phyloP scores from a whole-genome alignment of 2,888 invertebrate genomes.

The Lepidocyrtoides sp. region DNA sequence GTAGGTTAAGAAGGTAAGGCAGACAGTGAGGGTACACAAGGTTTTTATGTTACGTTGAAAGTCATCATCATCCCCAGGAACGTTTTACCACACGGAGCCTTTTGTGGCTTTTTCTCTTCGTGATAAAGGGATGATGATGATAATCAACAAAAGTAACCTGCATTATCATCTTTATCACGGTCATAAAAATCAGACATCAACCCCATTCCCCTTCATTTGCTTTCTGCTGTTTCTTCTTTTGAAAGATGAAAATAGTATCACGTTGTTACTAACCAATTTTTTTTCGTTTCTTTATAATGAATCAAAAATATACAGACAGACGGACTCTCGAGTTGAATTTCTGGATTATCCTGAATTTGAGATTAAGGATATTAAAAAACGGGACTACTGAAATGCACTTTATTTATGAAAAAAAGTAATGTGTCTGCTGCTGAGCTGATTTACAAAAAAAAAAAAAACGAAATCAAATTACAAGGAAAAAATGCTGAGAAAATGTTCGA shows the following conservation, averaged over 20 bases:
- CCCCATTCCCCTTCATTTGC: constrained; percentile 65
- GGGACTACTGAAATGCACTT: constrained; percentile 22
- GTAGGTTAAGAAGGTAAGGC: constrained; percentile 34
- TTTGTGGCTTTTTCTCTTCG: constrained; percentile 74
- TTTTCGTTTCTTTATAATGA: neutral
- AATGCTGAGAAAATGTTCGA: neutral
- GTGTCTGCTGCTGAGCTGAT: neutral
- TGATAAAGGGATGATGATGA: constrained; percentile 80
- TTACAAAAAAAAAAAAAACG: no score
- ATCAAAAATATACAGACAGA: constrained; percentile 12
- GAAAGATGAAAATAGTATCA: neutral
- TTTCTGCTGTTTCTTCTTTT: neutral
- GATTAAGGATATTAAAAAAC: neutral
- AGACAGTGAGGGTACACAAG: constrained; percentile 26
- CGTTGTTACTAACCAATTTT: neutral
- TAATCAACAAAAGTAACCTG: constrained; percentile 79
- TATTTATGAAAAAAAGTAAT: neutral
- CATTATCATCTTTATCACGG: constrained; percentile 75
- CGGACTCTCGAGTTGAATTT: neutral
- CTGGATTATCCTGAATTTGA: neutral
- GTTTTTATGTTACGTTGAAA: neutral
- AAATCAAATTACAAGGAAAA: neutral
- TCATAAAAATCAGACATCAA: constrained; percentile 74
- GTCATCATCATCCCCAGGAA: constrained; percentile 35
- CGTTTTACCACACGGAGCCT: constrained; percentile 69